Evolutionary conservation across 2,797 vertebrate genomes (phyloP).

Genomic region (Leptoclinus maculatus): DNA sequence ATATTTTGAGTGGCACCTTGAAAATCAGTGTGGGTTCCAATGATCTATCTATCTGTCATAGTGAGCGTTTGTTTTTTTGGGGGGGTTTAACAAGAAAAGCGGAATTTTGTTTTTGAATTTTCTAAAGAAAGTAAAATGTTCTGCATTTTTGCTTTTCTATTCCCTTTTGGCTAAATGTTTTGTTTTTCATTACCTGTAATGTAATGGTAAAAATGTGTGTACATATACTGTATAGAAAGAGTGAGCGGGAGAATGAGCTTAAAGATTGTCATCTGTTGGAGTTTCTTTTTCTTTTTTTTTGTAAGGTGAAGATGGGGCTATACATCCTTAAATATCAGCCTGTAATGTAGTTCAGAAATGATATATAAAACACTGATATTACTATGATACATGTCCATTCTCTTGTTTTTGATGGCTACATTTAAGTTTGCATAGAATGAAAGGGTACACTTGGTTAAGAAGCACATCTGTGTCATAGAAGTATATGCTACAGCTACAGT

Average conservation of each 20-base stretch:
- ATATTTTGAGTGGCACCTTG: conserved; percentile 68
- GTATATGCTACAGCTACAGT: conserved; percentile 33
- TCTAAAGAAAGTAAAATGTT: conserved; percentile 61
- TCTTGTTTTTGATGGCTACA: conserved; percentile 59
- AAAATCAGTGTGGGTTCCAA: conserved; percentile 68
- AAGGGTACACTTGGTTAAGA: conserved; percentile 37
- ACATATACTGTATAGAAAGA: conserved; percentile 76
- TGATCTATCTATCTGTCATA: conserved; percentile 64
- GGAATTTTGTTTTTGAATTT: no score
- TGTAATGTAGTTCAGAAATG: conserved; percentile 71
- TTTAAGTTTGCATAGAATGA: conserved; percentile 56
- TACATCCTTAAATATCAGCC: conserved; percentile 65
- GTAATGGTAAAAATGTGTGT: conserved; percentile 70
- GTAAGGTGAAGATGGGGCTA: conserved; percentile 51
- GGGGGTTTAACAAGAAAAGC: conserved; percentile 42
- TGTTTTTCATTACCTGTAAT: conserved; percentile 67
- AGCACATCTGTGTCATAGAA: conserved; percentile 51
- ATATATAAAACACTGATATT: conserved; percentile 73
- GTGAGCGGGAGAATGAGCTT: conserved; percentile 57
- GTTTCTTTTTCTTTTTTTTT: conserved; percentile 48
- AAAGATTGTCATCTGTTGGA: conserved; percentile 68
- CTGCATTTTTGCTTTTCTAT: conserved; percentile 74
- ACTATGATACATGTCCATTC: conserved; percentile 52
- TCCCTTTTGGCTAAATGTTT: conserved; percentile 58
- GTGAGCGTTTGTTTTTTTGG: conserved; percentile 57